Evolutionary conservation across 2,888 invertebrate genomes (phyloP), one percentile per base, ranked within the genome.

Genomic region (Temnothorax unifasciatus): DNA sequence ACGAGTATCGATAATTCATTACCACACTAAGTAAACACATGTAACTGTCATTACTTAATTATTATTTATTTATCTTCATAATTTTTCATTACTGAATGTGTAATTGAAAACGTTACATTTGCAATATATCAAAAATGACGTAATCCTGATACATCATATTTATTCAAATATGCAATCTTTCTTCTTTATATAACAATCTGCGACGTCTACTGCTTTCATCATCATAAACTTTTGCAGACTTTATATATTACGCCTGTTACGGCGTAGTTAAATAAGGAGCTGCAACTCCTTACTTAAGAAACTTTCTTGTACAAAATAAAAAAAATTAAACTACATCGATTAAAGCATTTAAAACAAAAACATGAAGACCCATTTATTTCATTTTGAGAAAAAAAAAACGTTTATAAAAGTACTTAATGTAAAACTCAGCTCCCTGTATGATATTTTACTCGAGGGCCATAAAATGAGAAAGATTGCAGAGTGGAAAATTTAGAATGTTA

Each of bases 401-500:
- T 54, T 71, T 71, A 21, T 54, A 5, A 54, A 71, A 54, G 38
- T 38, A 71, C 21, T 71, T 71, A 71, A 54, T 54, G 34, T 54
- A 54, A 52, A 71, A 21, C n/a, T 21, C n/a, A 9, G 34, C 6
- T 52, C 25, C 38, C 9, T 50, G 34, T 69, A 71, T 38, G 38
- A 38, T 54, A 54, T 21, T 54, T 54, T 71, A 54, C 52, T 54
- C 21, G 38, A 54, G 34, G 13, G 15, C 6, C 52, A 38, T 54
- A 71, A 54, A 71, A 38, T 54, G 38, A 71, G 15, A 71, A 54
- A 69, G 34, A 54, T 71, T 71, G 34, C 34, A 71, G 15, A 41
- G 25, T 13, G 25, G 18, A 57, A 73, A 74, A 74, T 59, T 18
- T 25, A 74, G 25, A 74, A 41, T 41, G 38, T 59, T 59, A 57